Percentiles rank a stretch among this genome's conserved stretches.
Conservation (phyloP, 2,797 vertebrate species). For the Typhlichthys subterraneus region DNA sequence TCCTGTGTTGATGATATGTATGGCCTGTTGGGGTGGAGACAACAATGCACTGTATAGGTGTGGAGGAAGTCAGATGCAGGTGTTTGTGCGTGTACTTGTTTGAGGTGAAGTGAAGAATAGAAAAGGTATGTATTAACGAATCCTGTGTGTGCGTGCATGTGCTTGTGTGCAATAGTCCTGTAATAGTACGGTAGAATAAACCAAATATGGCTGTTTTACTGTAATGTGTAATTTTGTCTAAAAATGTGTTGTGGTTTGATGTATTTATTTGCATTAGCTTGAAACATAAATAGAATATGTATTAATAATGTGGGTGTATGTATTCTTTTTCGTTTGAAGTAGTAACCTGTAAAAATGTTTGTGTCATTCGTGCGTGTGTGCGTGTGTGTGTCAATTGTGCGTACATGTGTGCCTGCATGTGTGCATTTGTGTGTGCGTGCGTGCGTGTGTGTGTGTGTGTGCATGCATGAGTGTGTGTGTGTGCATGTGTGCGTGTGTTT, state of each 20-base stretch:
- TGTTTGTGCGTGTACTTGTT: constrained; percentile 27
- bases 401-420: neutral
- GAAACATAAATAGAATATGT: too few relatives aligned
- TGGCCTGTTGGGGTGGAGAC: constrained; percentile 58
- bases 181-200: too few relatives aligned
- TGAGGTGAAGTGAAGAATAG: neutral
- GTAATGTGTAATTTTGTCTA: too few relatives aligned
- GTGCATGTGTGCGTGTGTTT: constrained; percentile 1
- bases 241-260: too few relatives aligned
- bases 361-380: neutral
- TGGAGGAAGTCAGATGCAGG: constrained; percentile 71
- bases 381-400: neutral
- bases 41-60: constrained; percentile 57
- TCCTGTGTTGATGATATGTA: constrained; percentile 74
- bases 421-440: neutral
- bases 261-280: too few relatives aligned
- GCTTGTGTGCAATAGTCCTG: too few relatives aligned
- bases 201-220: too few relatives aligned
- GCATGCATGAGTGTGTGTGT: neutral
- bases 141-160: too few relatives aligned
- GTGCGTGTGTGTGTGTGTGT: neutral
- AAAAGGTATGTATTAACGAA: too few relatives aligned
- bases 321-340: neutral
- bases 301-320: neutral
- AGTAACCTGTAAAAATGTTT: neutral